Evolutionary conservation across 2,888 invertebrate genomes (phyloP).

Genomic region (Caradrina kadenii): DNA sequence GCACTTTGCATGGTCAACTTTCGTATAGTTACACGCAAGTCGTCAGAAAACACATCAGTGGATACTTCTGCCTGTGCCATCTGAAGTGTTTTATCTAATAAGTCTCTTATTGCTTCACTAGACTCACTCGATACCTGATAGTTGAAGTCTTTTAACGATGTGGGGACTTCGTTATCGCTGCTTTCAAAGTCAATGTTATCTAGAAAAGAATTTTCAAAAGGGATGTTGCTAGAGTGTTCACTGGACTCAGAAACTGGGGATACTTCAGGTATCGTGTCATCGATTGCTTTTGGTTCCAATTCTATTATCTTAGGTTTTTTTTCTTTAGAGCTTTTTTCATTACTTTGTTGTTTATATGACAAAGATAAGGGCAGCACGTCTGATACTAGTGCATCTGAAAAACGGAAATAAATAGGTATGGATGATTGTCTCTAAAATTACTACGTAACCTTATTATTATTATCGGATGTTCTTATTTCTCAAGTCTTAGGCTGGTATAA

Average conservation of each 20-base stretch:
- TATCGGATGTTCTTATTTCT: too few species aligned
- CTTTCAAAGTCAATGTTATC: constrained; percentile 16
- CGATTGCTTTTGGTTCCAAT: constrained; percentile 28
- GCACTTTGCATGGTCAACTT: constrained; percentile 73
- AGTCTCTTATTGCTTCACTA: constrained; percentile 41
- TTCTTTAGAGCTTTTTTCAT: constrained; percentile 17
- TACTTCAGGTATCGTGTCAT: constrained; percentile 9
- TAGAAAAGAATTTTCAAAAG: constrained; percentile 15
- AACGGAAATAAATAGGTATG: constrained; percentile 4
- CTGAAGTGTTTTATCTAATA: constrained; percentile 40
- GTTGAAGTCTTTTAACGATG: constrained; percentile 41
- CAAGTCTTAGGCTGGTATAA: too few species aligned
- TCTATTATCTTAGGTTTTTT: constrained; percentile 48
- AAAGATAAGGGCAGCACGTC: constrained; percentile 56
- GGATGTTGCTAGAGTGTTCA: constrained; percentile 2
- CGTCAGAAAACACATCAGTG: constrained; percentile 68
- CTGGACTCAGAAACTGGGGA: constrained; percentile 16
- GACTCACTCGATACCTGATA: constrained; percentile 59
- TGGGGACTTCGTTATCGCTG: constrained; percentile 30
- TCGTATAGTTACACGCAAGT: constrained; percentile 74
- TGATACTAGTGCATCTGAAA: constrained; percentile 56
- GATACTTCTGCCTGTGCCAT: constrained; percentile 61
- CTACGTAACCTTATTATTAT: too few species aligned
- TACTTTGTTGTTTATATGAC: constrained; percentile 44
- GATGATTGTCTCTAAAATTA: background rate